A percentile compares a stretch with the other conserved stretches of the same genome.
These are phyloP conservation scores for Gracilinanus agilis DNA, from an alignment of 2,113 vertebrate species.

Conservation along the genomic window DNA sequence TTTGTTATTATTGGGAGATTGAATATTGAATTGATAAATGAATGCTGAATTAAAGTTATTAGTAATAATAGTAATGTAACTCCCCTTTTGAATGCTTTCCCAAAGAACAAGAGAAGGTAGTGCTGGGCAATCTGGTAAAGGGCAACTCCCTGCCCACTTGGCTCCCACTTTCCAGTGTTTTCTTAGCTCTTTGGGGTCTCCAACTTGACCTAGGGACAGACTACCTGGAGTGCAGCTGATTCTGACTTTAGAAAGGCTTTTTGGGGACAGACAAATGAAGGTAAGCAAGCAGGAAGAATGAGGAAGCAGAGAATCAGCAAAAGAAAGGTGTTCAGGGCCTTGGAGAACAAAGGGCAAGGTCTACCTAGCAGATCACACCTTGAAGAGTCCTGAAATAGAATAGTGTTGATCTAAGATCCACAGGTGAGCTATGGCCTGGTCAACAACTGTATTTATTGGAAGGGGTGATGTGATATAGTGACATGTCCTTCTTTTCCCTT, in stretches of 20 bases:
- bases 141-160: neutral
- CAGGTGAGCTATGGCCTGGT: neutral
- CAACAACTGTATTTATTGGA: neutral
- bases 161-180: neutral
- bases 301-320: neutral
- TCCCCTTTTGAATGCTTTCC: neutral
- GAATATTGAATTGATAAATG: neutral
- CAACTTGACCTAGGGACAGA: neutral
- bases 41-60: neutral
- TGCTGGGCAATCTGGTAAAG: neutral
- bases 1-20: neutral
- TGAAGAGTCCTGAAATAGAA: neutral
- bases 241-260: neutral
- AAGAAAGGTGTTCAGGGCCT: neutral
- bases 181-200: neutral
- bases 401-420: neutral
- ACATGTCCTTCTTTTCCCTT: neutral
- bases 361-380: neutral
- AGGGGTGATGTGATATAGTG: neutral
- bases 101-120: neutral
- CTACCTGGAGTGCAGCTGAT: neutral
- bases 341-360: neutral
- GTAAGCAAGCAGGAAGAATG: neutral
- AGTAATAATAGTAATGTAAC: neutral
- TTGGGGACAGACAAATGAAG: neutral